Conservation (phyloP, 2,888 invertebrate genomes). For the Dynastes hyllus region DNA sequence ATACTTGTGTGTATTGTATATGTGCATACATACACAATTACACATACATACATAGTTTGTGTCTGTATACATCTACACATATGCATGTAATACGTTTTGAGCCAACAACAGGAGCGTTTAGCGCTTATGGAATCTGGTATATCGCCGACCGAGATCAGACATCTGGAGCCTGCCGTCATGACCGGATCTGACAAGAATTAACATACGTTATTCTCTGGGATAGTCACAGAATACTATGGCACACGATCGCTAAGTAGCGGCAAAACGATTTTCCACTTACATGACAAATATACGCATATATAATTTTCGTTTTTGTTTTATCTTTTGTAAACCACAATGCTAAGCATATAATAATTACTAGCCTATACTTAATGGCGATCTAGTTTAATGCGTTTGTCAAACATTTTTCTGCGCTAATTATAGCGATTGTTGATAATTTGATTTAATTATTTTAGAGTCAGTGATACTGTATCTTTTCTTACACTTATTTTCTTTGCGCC, state of each 20-base stretch:
- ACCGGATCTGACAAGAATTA: conserved; percentile 53
- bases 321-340: no score
- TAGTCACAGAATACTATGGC: conserved; percentile 28
- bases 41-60: conserved; percentile 31
- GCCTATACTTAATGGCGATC: no score
- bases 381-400: no score
- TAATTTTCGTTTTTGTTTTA: no score
- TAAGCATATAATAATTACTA: no score
- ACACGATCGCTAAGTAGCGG: conserved; percentile 38
- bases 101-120: conserved; percentile 44
- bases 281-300: no score
- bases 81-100: conserved; percentile 39
- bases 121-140: conserved; percentile 52
- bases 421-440: no score
- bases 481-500: no score
- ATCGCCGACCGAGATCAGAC: conserved; percentile 54
- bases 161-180: conserved; percentile 58
- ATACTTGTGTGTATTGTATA: not conserved
- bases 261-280: conserved; percentile 16
- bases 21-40: not conserved
- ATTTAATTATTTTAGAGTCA: no score
- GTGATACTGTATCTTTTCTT: no score
- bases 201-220: conserved; percentile 53
- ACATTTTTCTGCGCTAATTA: no score
- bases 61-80: not conserved